Base-by-base conservation (phyloP, 2,113 vertebrate genomes). In the Lates calcarifer region DNA sequence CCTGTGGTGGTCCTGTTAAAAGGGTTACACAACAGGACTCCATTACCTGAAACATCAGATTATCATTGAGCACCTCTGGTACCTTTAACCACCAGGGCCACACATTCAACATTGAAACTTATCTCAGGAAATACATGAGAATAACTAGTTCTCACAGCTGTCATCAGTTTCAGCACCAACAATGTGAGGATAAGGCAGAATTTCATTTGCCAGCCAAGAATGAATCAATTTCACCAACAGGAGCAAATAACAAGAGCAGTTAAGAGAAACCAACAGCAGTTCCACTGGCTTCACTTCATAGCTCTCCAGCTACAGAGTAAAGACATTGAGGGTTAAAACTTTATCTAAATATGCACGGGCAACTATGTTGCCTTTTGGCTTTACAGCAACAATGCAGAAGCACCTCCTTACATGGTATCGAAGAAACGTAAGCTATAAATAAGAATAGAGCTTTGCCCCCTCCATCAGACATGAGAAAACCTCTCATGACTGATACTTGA, bases 401-500 rank as follows among this genome's bases (percentile, higher is more conserved):
- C 84, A 90, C 70, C 80, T 82, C 88, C 90, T 89, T 90, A 88
- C 70, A 90, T 86, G 89, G 78, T 67, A 70, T 79, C 29, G 35
- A 60, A 53, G 17, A 79, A 74, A 74, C 26, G 24, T 12, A 49
- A 6, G 41, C 74, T 87, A 89, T 85, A 89, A 92, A 92, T 90
- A 84, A 73, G 47, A 80, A 37, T 2, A 0, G 5, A 39, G 26
- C 12, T 68, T 61, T 76, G 1, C 37, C 22, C 45, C 41, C 31
- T 37, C 22, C 57, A 29, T 84, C 72, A 80, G 72, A 77, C 79
- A 82, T 65, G 43, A 85, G 70, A 63, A 74, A 6, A 14, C 55
- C 58, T 87, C 74, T 80, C 51, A 66, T 37, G 41, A 83, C 73
- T 71, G 63, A 76, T 79, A 31, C 74, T 82, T 72, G 73, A 90